Conservation (phyloP, 2,797 vertebrate species). For the Malurus splendens region DNA sequence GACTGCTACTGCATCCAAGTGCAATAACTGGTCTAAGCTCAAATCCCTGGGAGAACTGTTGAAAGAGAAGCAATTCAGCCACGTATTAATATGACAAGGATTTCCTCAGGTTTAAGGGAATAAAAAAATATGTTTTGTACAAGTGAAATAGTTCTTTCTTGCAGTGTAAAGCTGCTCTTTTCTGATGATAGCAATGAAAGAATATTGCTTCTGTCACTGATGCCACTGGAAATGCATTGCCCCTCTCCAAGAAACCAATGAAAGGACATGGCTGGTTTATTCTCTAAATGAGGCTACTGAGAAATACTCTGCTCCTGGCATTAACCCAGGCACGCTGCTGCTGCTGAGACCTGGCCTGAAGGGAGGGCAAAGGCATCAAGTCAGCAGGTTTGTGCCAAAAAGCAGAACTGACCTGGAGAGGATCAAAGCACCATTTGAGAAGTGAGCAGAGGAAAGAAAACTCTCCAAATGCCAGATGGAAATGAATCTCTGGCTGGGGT, state of each 20-base stretch:
- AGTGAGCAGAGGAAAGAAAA: not conserved
- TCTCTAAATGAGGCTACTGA: constrained; percentile 22
- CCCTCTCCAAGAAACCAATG: constrained; percentile 3
- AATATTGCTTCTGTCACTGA: constrained; percentile 56
- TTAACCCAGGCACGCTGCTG: not conserved
- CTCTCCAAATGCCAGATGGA: not conserved
- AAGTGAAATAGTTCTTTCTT: constrained; percentile 6
- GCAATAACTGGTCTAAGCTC: constrained; percentile 11
- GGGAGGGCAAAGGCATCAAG: not conserved
- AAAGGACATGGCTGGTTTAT: constrained; percentile 48
- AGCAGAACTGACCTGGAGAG: not conserved
- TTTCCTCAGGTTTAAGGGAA: constrained; percentile 37
- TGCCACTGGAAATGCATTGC: constrained; percentile 42
- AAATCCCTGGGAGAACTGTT: constrained; percentile 20
- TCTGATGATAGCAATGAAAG: constrained; percentile 41
- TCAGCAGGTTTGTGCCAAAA: not conserved
- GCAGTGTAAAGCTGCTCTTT: constrained; percentile 10
- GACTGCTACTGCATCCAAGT: not conserved
- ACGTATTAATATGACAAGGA: constrained; percentile 1
- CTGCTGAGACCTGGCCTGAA: not conserved
- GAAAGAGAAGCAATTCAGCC: constrained; percentile 31
- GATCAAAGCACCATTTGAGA: not conserved
- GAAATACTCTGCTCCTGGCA: not conserved
- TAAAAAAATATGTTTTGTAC: constrained; percentile 4
- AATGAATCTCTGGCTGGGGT: not conserved